A percentile compares a stretch with the other conserved stretches of the same genome.
Evolutionary conservation across 2,888 invertebrate species (phyloP).

Genomic region (Anorthoa munda): DNA sequence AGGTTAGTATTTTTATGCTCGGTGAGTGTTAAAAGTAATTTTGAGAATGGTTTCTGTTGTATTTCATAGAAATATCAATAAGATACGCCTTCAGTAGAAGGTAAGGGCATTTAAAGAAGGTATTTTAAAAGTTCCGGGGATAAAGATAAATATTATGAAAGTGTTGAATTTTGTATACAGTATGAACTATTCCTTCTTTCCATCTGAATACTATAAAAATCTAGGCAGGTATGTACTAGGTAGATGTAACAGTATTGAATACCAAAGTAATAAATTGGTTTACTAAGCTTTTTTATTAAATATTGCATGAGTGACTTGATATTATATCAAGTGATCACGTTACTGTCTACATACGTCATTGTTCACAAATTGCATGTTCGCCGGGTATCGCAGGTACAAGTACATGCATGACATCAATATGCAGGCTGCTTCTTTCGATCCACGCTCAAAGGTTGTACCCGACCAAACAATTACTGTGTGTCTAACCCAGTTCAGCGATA

Average conservation of each 20-base stretch:
- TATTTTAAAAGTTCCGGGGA: neutral
- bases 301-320: too few relatives aligned
- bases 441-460: conserved; percentile 45
- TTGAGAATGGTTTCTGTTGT: neutral
- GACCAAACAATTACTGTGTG: conserved; percentile 62
- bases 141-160: neutral
- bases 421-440: conserved; percentile 46
- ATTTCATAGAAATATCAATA: neutral
- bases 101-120: too few relatives aligned
- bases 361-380: conserved; percentile 29
- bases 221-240: neutral
- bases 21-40: neutral
- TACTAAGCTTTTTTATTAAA: too few relatives aligned
- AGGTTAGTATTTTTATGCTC: neutral
- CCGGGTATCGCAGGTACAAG: conserved; percentile 16
- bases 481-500: conserved; percentile 60
- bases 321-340: neutral
- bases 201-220: neutral
- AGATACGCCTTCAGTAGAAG: neutral
- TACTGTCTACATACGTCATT: neutral
- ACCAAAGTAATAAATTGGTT: neutral
- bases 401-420: conserved; percentile 56
- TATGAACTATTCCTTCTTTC: neutral
- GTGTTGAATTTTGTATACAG: neutral
- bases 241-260: neutral